Evolutionary conservation across 2,113 vertebrate genomes (phyloP).

Genomic region (Arothron firmamentum): DNA sequence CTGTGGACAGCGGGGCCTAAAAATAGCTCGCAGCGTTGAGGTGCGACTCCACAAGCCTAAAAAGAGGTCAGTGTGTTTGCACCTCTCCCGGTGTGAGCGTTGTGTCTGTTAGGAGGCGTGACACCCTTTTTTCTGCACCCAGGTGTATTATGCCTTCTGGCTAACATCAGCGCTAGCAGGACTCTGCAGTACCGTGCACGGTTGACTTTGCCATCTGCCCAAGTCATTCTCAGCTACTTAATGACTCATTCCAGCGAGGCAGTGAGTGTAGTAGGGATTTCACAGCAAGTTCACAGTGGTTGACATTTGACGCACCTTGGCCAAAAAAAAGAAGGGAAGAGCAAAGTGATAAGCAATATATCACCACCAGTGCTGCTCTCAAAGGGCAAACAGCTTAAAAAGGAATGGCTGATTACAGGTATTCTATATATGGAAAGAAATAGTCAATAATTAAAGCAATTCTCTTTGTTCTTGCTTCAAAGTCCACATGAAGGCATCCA

Average conservation of each 20-base stretch:
- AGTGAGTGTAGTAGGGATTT: slow-evolving; percentile 9
- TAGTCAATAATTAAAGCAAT: slow-evolving; percentile 38
- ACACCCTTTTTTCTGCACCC: slow-evolving; percentile 26
- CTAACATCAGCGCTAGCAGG: slow-evolving; percentile 11
- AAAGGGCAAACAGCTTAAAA: slow-evolving; percentile 45
- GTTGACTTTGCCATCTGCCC: slow-evolving; percentile 40
- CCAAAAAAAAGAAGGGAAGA: slow-evolving; percentile 1
- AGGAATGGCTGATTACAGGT: slow-evolving; percentile 60
- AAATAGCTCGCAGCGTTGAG: slow-evolving; percentile 54
- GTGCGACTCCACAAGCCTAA: slow-evolving; percentile 38
- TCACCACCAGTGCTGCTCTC: slow-evolving; percentile 17
- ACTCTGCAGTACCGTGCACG: slow-evolving; percentile 25
- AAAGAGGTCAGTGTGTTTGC: slow-evolving; percentile 58
- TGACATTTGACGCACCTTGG: neutral
- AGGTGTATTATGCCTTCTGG: slow-evolving; percentile 5
- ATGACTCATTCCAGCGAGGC: slow-evolving; percentile 6
- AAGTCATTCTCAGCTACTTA: slow-evolving; percentile 21
- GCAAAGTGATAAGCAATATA: slow-evolving; percentile 2
- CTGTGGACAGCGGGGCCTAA: slow-evolving; percentile 47
- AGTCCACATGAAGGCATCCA: slow-evolving; percentile 43
- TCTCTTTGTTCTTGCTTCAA: slow-evolving; percentile 73
- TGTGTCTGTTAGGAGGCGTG: slow-evolving; percentile 38
- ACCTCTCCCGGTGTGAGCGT: slow-evolving; percentile 36
- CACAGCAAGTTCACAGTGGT: neutral
- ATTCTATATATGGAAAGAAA: slow-evolving; percentile 34